Evolutionary conservation across 2,797 vertebrate species (phyloP), one percentile per base, ranked within the genome.

Genomic region (Sebastes steindachneri): DNA sequence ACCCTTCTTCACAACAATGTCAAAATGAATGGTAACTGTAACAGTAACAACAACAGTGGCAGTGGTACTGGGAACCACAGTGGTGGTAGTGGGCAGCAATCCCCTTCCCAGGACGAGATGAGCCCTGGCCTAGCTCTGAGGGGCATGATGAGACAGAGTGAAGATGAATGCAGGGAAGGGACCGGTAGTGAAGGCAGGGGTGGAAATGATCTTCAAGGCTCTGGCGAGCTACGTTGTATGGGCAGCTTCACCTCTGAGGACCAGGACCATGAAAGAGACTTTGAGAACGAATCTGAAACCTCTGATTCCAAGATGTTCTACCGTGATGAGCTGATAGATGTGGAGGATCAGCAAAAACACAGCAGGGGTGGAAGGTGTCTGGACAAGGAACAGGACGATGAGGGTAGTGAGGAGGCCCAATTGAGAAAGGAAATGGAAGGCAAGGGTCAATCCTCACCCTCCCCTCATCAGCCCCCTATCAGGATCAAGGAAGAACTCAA

Each of bases 231-330:
- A 53, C 96, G 97, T 62, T 97, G 97, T 84, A 97, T 98, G 83
- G 98, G 97, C 89, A 99, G 98, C 87, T 99, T 99, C 95, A 99
- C 98, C 7, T 99, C 99, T 12, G 99, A 99, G 92, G 98, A 99
- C 91, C 98, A 98, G 89, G 99, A 99, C 79, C 97, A 98, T 0
- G 98, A 99, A 63, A 96, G 97, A 93, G 98, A 99, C 95, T 99
- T 99, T 90, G 99, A 99, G 92, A 99, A 99, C 25, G 99, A 99
- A 77, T 99, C 99, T 0, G 98, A 99, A 93, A 97, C 96, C 8
- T 99, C 98, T 1, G 99, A 99, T 79, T 97, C 98, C 79, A 99
- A 99, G 89, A 90, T 97, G 78, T 96, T 96, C 83, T 96, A 96
- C 85, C 87, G 95, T 65, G 98, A 99, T 79, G 97, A 99, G 53